These are phyloP conservation scores for Eunapius fragilis DNA, from an alignment of 37 sponge, comb jelly and placozoan genomes.

Conservation along the genomic window DNA sequence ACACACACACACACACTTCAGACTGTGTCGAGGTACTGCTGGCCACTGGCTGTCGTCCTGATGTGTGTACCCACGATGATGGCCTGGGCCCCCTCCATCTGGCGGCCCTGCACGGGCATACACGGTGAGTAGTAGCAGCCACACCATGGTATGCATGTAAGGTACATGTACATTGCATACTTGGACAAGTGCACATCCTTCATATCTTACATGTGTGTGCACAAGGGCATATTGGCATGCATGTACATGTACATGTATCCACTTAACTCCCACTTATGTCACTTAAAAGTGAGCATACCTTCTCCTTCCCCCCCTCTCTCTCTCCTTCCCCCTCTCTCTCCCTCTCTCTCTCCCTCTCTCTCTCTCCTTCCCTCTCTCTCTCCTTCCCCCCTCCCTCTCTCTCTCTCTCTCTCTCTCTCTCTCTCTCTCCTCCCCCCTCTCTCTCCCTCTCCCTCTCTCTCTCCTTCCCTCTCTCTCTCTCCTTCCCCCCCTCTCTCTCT, in stretches of 20 bases:
- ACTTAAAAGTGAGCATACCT: not conserved
- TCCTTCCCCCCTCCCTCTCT: not conserved
- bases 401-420: not conserved
- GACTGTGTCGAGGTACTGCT: not conserved
- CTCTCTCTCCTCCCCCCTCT: not conserved
- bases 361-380: not conserved
- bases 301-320: not conserved
- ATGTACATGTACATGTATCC: no score
- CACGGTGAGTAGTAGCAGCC: conserved; percentile 1
- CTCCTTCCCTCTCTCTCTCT: conserved; percentile 2
- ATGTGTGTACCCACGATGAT: not conserved
- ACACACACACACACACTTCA: conserved; percentile 46
- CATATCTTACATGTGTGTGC: not conserved
- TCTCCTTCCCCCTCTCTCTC: not conserved
- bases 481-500: not conserved
- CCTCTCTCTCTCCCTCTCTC: not conserved
- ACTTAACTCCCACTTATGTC: no score
- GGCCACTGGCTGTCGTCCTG: not conserved
- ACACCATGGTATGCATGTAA: not conserved
- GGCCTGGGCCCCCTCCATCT: conserved; percentile 27
- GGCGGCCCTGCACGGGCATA: conserved; percentile 43
- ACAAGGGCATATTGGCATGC: no score
- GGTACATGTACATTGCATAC: conserved; percentile 20
- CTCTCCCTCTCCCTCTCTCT: not conserved
- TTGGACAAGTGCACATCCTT: not conserved